Evolutionary conservation across 2,888 invertebrate species (phyloP).

Genomic region (Diarsia rubi): DNA sequence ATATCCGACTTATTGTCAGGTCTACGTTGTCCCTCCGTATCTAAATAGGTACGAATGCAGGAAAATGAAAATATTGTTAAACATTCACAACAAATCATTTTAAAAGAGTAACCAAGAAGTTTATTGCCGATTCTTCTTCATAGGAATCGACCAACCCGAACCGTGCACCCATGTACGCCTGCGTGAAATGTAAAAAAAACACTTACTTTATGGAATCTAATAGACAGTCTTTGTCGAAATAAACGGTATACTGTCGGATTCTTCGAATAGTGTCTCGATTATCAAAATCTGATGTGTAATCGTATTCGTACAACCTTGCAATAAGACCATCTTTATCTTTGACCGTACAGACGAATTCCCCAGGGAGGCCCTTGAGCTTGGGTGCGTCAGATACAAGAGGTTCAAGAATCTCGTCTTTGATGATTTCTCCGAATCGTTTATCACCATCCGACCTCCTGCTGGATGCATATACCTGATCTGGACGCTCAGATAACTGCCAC

Average conservation of each 20-base stretch:
- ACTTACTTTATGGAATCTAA: slow-evolving; percentile 78
- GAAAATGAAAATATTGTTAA: too few species aligned
- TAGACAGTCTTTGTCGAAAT: slow-evolving; percentile 84
- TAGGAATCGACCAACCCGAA: too few species aligned
- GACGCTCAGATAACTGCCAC: slow-evolving; percentile 41
- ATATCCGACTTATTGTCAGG: too few species aligned
- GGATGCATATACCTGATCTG: slow-evolving; percentile 26
- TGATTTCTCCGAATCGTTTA: slow-evolving; percentile 65
- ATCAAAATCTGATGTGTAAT: slow-evolving; percentile 77
- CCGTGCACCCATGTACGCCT: too few species aligned
- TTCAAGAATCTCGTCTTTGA: slow-evolving; percentile 66
- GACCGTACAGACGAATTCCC: slow-evolving; percentile 85
- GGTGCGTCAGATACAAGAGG: slow-evolving; percentile 74
- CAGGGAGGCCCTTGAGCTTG: slow-evolving; percentile 81
- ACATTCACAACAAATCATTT: too few species aligned
- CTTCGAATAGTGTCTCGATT: slow-evolving; percentile 81
- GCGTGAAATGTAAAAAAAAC: not conserved
- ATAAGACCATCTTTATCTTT: slow-evolving; percentile 86
- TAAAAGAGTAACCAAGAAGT: too few species aligned
- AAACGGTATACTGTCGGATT: slow-evolving; percentile 86
- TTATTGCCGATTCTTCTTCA: too few species aligned
- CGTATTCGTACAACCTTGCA: slow-evolving; percentile 85
- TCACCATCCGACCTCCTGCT: slow-evolving; percentile 57
- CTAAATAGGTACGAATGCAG: too few species aligned
- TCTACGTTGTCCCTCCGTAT: too few species aligned